A percentile compares a stretch with the other conserved stretches of the same genome.
phyloP scores from a whole-genome alignment of 2,888 invertebrate genomes.

The Diarsia mendica region DNA sequence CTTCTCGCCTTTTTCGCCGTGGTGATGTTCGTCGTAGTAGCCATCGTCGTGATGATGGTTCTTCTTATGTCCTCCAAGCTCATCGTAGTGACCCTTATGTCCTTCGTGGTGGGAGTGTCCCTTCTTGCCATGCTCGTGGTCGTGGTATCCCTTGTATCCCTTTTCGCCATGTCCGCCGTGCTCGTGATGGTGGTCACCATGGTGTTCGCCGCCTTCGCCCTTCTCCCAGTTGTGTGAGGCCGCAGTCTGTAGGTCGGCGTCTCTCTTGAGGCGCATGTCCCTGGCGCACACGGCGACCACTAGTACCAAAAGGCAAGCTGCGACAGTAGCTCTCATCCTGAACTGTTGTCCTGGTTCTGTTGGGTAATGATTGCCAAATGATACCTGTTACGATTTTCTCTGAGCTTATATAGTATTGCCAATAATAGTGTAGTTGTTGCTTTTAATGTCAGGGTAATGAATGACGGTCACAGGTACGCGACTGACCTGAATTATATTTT shows the following conservation, averaged over 20 bases:
- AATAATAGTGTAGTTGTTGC: constrained; percentile 78
- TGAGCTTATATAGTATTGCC: constrained; percentile 88
- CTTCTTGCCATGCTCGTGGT: constrained; percentile 92
- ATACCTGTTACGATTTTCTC: constrained; percentile 84
- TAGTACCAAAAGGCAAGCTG: constrained; percentile 83
- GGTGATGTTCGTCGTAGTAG: constrained; percentile 91
- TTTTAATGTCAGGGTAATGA: constrained; percentile 88
- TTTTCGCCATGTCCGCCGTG: constrained; percentile 93
- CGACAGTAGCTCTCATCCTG: constrained; percentile 80
- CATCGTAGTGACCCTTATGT: constrained; percentile 90
- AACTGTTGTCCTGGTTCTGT: constrained; percentile 76
- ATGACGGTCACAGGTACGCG: constrained; percentile 81
- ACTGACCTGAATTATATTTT: constrained; percentile 83
- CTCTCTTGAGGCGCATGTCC: constrained; percentile 86
- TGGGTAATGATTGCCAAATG: constrained; percentile 87
- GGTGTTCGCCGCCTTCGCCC: constrained; percentile 92
- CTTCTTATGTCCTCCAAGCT: constrained; percentile 91
- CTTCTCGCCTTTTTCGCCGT: constrained; percentile 92
- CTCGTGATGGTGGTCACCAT: constrained; percentile 91
- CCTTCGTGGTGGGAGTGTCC: constrained; percentile 93
- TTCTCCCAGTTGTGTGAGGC: constrained; percentile 87
- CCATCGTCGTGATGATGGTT: constrained; percentile 92
- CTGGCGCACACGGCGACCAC: constrained; percentile 85
- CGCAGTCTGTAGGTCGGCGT: constrained; percentile 88
- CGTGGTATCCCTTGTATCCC: constrained; percentile 92